Percentiles rank a stretch among this genome's conserved stretches.
Evolutionary conservation across 2,797 vertebrate species (phyloP).

Genomic region (Sebastes wilsoni): DNA sequence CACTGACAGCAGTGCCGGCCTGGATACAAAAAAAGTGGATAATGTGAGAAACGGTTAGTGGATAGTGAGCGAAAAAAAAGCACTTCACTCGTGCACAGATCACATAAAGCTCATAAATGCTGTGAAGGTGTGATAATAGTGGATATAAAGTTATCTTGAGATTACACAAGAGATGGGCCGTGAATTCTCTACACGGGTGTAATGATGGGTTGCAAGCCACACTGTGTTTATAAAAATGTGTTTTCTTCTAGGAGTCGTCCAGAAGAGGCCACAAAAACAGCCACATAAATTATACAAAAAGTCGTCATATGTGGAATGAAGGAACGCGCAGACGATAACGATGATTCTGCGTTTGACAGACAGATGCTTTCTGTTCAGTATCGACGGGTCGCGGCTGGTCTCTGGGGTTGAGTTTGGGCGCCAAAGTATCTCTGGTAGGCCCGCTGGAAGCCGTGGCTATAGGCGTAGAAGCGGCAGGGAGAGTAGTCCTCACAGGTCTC

Average conservation of each 20-base stretch:
- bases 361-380: slow-evolving; percentile 37
- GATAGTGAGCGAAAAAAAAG: slow-evolving; percentile 19
- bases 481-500: slow-evolving; percentile 90
- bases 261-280: slow-evolving; percentile 27
- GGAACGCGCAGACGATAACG: neutral
- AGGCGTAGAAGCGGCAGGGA: slow-evolving; percentile 85
- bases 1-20: slow-evolving; percentile 25
- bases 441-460: slow-evolving; percentile 77
- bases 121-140: slow-evolving; percentile 36
- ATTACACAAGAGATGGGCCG: slow-evolving; percentile 42
- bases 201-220: slow-evolving; percentile 30
- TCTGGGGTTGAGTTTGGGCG: slow-evolving; percentile 31
- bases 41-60: slow-evolving; percentile 26
- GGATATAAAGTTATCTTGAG: slow-evolving; percentile 52
- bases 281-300: slow-evolving; percentile 25
- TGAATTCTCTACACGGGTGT: slow-evolving; percentile 25
- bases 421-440: slow-evolving; percentile 88
- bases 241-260: neutral
- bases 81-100: slow-evolving; percentile 5
- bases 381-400: slow-evolving; percentile 12
- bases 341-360: neutral
- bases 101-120: slow-evolving; percentile 47
- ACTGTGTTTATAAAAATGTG: slow-evolving; percentile 11
- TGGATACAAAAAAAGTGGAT: slow-evolving; percentile 18
- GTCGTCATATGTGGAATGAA: neutral